These are phyloP conservation scores for Nomada fabriciana DNA, from an alignment of 2,888 invertebrate species.

Conservation along the genomic window DNA sequence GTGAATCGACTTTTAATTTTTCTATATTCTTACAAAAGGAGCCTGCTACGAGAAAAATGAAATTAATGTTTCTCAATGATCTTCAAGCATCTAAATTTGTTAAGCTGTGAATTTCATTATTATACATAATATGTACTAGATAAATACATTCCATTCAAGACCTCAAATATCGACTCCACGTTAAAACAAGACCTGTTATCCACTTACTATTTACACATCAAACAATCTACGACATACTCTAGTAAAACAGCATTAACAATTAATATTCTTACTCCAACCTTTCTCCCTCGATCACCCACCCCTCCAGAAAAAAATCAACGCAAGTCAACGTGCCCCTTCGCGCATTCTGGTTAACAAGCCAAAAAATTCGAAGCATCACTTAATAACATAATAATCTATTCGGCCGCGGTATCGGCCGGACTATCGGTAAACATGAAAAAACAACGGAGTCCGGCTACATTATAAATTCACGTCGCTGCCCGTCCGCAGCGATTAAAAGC, in stretches of 20 bases:
- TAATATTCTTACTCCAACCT: neutral
- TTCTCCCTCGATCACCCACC: neutral
- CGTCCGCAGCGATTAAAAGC: constrained; percentile 1
- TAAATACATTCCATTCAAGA: too few species aligned
- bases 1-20: too few species aligned
- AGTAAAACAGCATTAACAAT: neutral
- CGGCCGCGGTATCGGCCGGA: neutral
- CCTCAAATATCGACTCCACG: too few species aligned
- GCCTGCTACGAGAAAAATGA: too few species aligned
- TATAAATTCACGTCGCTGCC: constrained; percentile 11
- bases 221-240: too few species aligned
- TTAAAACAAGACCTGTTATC: too few species aligned
- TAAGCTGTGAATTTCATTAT: too few species aligned
- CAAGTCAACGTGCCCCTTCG: neutral
- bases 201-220: too few species aligned
- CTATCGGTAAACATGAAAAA: neutral
- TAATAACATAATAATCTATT: constrained; percentile 24
- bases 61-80: too few species aligned
- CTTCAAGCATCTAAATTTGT: too few species aligned
- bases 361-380: constrained; percentile 7
- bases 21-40: too few species aligned
- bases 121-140: too few species aligned
- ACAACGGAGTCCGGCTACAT: neutral
- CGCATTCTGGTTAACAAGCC: constrained; percentile 5
- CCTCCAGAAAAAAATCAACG: neutral